Conservation (phyloP, 1,140 invertebrate species). For the Drosophila kurseongensis region DNA sequence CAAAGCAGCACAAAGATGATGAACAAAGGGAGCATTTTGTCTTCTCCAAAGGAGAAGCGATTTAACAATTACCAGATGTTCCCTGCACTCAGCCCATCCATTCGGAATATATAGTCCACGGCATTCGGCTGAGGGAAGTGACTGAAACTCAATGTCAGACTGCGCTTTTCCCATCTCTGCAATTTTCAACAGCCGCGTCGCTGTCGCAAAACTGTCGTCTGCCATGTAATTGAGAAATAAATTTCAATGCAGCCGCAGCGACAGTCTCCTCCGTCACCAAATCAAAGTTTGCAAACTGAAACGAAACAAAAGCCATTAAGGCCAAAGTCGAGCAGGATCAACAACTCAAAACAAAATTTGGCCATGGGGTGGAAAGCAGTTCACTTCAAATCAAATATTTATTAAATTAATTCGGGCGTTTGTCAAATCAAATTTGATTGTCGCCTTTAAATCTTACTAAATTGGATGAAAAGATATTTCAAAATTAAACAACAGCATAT, state of each 20-base stretch:
- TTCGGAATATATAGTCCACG: slow-evolving; percentile 56
- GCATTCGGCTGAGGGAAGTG: slow-evolving; percentile 1
- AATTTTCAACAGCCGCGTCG: slow-evolving; percentile 38
- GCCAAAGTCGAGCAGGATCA: slow-evolving; percentile 25
- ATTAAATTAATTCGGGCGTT: background rate
- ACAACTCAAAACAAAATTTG: slow-evolving; percentile 13
- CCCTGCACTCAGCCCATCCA: slow-evolving; percentile 27
- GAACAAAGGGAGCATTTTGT: slow-evolving; percentile 78
- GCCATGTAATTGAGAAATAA: slow-evolving; percentile 78
- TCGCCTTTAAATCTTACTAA: no score
- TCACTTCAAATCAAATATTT: slow-evolving; percentile 1
- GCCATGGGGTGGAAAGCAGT: background rate
- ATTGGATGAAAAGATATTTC: no score
- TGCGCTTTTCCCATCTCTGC: slow-evolving; percentile 14
- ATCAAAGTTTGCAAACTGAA: slow-evolving; percentile 51
- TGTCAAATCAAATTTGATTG: background rate
- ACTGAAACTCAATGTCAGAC: slow-evolving; percentile 59
- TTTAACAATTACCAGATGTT: slow-evolving; percentile 82
- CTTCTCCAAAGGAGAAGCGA: slow-evolving; percentile 40
- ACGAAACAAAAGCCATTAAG: slow-evolving; percentile 49
- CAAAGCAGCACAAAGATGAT: slow-evolving; percentile 37
- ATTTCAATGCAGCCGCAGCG: slow-evolving; percentile 47
- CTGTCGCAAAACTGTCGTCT: slow-evolving; percentile 65
- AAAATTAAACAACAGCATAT: no score
- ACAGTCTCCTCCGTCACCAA: slow-evolving; percentile 22